phyloP scores from a whole-genome alignment of 2,888 invertebrate genomes.

The Euphydryas editha region DNA sequence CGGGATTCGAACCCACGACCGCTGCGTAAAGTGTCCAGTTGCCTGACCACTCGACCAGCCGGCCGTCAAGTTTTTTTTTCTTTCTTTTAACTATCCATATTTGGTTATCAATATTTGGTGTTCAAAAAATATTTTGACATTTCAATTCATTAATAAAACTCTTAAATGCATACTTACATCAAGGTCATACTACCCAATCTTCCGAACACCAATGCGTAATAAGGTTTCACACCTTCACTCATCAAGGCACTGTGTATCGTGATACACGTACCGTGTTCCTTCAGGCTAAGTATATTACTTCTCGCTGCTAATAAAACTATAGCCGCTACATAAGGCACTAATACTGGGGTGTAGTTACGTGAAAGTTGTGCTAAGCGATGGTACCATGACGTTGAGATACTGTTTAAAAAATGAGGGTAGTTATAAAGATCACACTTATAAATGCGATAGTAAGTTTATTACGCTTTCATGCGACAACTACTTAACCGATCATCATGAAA shows the following conservation, averaged over 20 bases:
- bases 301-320: slow-evolving; percentile 85
- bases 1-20: too few species aligned
- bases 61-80: too few species aligned
- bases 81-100: too few species aligned
- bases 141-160: neutral
- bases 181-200: slow-evolving; percentile 72
- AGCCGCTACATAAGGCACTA: slow-evolving; percentile 87
- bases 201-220: slow-evolving; percentile 78
- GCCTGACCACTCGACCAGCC: too few species aligned
- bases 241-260: slow-evolving; percentile 83
- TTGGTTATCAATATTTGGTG: too few species aligned
- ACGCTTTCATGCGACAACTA: too few species aligned
- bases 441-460: too few species aligned
- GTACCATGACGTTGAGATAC: slow-evolving; percentile 83
- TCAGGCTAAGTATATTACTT: slow-evolving; percentile 54
- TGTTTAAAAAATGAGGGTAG: slow-evolving; percentile 48
- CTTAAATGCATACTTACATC: slow-evolving; percentile 66
- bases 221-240: slow-evolving; percentile 83
- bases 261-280: slow-evolving; percentile 59
- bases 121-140: too few species aligned
- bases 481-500: too few species aligned
- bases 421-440: too few species aligned
- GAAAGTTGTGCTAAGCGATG: slow-evolving; percentile 86
- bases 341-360: slow-evolving; percentile 85
- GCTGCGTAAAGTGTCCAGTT: too few species aligned